Conservation (phyloP, 1,140 invertebrate species). For the Plectrocnemia conspersa region DNA sequence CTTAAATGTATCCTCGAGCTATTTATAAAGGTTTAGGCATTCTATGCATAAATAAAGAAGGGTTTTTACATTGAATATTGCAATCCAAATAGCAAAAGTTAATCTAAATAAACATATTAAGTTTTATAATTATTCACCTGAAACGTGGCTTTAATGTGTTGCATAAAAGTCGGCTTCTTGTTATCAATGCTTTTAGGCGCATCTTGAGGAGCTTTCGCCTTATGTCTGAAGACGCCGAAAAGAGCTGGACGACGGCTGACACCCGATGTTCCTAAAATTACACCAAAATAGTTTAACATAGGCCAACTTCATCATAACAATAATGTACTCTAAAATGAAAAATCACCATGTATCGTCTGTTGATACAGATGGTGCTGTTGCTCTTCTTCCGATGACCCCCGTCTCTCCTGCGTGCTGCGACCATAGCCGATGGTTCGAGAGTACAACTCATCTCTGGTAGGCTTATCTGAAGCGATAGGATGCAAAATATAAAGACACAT, state of each 20-base stretch:
- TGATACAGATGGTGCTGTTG: constrained; percentile 55
- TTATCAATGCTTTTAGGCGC: constrained; percentile 37
- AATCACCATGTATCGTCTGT: constrained; percentile 52
- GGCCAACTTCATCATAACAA: neutral
- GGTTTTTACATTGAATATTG: constrained; percentile 1
- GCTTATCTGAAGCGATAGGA: constrained; percentile 8
- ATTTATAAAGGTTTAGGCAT: too few species aligned
- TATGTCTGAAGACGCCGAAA: constrained; percentile 81
- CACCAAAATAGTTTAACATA: neutral
- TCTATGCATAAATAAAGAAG: too few species aligned
- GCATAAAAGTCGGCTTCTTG: constrained; percentile 66
- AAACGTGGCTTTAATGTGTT: constrained; percentile 49
- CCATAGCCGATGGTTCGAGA: constrained; percentile 37
- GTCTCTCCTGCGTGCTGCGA: constrained; percentile 44
- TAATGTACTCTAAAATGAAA: neutral
- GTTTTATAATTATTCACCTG: constrained; percentile 39
- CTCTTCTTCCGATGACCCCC: constrained; percentile 48
- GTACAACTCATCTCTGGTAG: constrained; percentile 18
- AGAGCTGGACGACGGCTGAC: constrained; percentile 67
- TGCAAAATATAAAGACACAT: too few species aligned
- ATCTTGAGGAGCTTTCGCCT: constrained; percentile 40
- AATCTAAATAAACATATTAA: neutral
- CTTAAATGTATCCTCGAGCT: too few species aligned
- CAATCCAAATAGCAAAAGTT: neutral
- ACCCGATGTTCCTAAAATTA: constrained; percentile 53